Conservation (phyloP, 2,888 invertebrate species). For the Chalcosyrphus nemorum region DNA sequence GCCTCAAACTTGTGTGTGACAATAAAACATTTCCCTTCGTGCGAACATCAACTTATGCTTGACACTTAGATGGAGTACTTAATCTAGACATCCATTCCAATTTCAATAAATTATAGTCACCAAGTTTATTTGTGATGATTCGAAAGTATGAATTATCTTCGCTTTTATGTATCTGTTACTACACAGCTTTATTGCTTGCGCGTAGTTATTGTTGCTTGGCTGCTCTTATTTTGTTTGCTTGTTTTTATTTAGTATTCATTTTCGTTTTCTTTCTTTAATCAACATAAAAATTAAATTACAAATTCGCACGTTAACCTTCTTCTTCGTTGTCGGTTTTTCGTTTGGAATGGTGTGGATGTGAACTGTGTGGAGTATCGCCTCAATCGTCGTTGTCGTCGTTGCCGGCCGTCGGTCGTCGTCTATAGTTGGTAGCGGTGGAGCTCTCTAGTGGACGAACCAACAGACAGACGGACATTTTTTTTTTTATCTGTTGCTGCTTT, state of each 20-base stretch:
- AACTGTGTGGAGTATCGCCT: slow-evolving; percentile 11
- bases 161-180: slow-evolving; percentile 43
- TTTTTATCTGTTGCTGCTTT: slow-evolving; percentile 66
- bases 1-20: neutral
- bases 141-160: slow-evolving; percentile 64
- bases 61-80: slow-evolving; percentile 47
- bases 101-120: slow-evolving; percentile 66
- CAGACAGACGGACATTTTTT: slow-evolving; percentile 16
- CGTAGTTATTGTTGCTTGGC: slow-evolving; percentile 52
- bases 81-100: slow-evolving; percentile 59
- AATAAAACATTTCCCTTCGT: slow-evolving; percentile 20
- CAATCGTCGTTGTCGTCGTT: slow-evolving; percentile 25
- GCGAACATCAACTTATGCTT: slow-evolving; percentile 41
- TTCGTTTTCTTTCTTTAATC: slow-evolving; percentile 69
- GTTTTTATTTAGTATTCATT: slow-evolving; percentile 61
- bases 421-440: slow-evolving; percentile 5
- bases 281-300: slow-evolving; percentile 73
- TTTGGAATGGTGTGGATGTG: slow-evolving; percentile 24
- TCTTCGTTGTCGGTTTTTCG: slow-evolving; percentile 24
- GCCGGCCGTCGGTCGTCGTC: slow-evolving; percentile 17
- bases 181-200: slow-evolving; percentile 49
- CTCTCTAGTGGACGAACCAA: slow-evolving; percentile 2
- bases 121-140: slow-evolving; percentile 66
- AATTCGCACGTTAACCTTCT: slow-evolving; percentile 72
- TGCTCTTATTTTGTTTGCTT: slow-evolving; percentile 50